Evolutionary conservation across 2,888 invertebrate species (phyloP).

Genomic region (Hypolimnas misippus): DNA sequence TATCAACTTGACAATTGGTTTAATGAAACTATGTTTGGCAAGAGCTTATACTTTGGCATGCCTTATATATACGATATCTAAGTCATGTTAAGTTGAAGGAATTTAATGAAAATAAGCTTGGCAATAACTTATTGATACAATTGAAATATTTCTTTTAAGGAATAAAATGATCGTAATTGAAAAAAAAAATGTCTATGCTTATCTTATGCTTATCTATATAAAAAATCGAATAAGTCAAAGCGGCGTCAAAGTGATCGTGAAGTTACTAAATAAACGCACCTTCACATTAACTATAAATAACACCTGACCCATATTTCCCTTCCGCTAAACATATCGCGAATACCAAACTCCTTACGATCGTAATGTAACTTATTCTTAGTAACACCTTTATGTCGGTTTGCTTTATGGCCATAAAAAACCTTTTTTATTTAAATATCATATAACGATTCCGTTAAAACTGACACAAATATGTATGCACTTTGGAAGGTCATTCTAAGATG

Average conservation of each 20-base stretch:
- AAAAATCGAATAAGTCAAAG: no score
- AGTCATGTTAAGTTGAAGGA: no score
- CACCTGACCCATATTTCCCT: constrained; percentile 58
- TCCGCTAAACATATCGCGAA: constrained; percentile 49
- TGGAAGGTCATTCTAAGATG: constrained; percentile 20
- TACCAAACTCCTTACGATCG: constrained; percentile 56
- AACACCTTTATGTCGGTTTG: constrained; percentile 45
- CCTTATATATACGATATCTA: no score
- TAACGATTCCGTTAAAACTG: constrained; percentile 35
- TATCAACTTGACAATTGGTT: no score
- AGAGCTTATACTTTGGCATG: no score
- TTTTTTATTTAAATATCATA: constrained; percentile 33
- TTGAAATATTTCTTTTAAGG: no score
- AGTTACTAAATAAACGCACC: background rate
- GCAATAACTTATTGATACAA: no score
- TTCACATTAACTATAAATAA: constrained; percentile 18
- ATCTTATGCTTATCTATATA: no score
- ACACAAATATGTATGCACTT: constrained; percentile 20
- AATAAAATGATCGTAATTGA: no score
- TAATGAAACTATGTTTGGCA: no score
- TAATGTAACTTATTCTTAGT: constrained; percentile 44
- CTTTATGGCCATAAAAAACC: constrained; percentile 21
- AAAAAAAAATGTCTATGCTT: no score
- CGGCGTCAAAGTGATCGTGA: background rate
- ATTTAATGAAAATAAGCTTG: no score